Conservation (phyloP, 1,140 invertebrate genomes). For the Drosophila ohnishii region DNA sequence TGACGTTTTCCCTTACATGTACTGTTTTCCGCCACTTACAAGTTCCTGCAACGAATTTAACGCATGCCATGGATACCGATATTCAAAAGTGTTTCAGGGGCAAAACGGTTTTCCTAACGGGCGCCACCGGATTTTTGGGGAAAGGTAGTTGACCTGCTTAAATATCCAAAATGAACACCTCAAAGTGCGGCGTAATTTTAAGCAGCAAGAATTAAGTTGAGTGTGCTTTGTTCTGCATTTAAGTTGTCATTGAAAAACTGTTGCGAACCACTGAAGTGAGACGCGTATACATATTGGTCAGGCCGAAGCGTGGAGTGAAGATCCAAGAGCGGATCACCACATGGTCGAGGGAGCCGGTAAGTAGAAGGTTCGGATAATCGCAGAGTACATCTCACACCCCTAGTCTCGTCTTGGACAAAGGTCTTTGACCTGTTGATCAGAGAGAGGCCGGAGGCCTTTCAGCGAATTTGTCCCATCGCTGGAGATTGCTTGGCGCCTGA, state of each 20-base stretch:
- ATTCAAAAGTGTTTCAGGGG: constrained; percentile 42
- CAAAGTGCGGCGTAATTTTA: background rate
- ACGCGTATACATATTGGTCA: constrained; percentile 90
- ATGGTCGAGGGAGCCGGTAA: constrained; percentile 84
- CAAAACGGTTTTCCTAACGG: constrained; percentile 51
- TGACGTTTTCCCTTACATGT: background rate
- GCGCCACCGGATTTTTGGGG: constrained; percentile 52
- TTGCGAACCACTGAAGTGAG: constrained; percentile 88
- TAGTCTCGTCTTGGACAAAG: constrained; percentile 7
- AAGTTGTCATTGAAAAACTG: constrained; percentile 90
- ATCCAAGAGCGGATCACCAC: constrained; percentile 87
- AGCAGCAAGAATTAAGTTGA: constrained; percentile 1
- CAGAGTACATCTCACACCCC: background rate
- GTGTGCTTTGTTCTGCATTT: background rate
- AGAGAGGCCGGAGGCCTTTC: constrained; percentile 21
- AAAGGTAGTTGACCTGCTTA: constrained; percentile 27
- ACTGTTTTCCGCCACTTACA: background rate
- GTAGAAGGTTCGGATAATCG: background rate
- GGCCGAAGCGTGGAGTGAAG: constrained; percentile 89
- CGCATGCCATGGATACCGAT: constrained; percentile 39
- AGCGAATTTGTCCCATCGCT: constrained; percentile 80
- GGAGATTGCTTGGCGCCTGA: constrained; percentile 85
- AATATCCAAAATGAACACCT: background rate
- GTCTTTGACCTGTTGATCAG: constrained; percentile 37
- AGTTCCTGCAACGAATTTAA: background rate